Percentiles rank a stretch among this genome's conserved stretches.
Evolutionary conservation across 2,797 vertebrate genomes (phyloP).

Genomic region (Cossypha niveicapilla): DNA sequence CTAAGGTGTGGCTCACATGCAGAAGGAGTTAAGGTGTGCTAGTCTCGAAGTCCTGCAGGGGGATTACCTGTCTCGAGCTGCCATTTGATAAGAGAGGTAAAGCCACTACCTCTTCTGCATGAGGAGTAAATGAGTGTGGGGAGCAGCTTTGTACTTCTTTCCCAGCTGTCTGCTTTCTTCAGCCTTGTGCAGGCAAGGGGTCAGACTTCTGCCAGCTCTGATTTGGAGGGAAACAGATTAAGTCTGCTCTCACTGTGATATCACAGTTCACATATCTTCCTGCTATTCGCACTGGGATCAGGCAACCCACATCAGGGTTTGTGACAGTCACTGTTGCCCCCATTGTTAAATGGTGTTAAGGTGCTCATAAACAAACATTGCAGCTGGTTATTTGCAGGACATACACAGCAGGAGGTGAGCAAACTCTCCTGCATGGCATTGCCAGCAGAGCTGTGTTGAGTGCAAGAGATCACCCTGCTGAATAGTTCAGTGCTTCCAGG

Average conservation of each 20-base stretch:
- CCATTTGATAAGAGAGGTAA: neutral
- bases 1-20: neutral
- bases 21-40: neutral
- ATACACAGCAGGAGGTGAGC: neutral
- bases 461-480: neutral
- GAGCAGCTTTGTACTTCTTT: neutral
- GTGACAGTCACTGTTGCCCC: neutral
- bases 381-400: neutral
- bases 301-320: neutral
- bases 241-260: neutral
- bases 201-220: neutral
- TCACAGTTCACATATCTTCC: neutral
- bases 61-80: neutral
- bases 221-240: neutral
- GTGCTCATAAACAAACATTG: neutral
- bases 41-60: neutral
- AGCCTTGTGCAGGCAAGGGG: neutral
- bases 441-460: accelerated
- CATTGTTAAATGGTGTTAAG: accelerated
- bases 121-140: neutral
- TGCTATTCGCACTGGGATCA: accelerated
- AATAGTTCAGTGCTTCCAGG: neutral
- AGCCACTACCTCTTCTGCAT: neutral
- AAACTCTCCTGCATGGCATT: neutral
- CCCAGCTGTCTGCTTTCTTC: neutral